These are phyloP conservation scores for Drosophila takahashii DNA, from an alignment of 1,140 invertebrate genomes.

Conservation along the genomic window DNA sequence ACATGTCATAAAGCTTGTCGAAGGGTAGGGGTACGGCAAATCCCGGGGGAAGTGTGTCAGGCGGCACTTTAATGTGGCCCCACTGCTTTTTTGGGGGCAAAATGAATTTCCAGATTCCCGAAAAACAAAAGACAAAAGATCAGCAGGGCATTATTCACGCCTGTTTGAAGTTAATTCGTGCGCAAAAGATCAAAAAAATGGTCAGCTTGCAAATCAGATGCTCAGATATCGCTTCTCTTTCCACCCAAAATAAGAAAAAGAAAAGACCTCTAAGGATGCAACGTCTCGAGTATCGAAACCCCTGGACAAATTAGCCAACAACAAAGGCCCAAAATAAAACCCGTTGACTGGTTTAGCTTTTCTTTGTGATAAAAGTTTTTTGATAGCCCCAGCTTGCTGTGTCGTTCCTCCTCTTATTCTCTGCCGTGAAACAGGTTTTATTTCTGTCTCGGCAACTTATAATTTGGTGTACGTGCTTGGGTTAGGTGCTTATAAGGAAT, in stretches of 20 bases:
- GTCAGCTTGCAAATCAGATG: slow-evolving; percentile 36
- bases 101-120: slow-evolving; percentile 59
- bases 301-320: slow-evolving; percentile 60
- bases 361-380: slow-evolving; percentile 66
- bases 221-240: slow-evolving; percentile 18
- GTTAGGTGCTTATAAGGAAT: slow-evolving; percentile 8
- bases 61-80: slow-evolving; percentile 74
- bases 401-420: slow-evolving; percentile 2
- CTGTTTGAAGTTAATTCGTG: slow-evolving; percentile 72
- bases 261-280: slow-evolving; percentile 21
- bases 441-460: slow-evolving; percentile 42
- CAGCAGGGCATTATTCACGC: slow-evolving; percentile 71
- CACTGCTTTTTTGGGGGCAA: slow-evolving; percentile 20
- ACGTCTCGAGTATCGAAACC: slow-evolving; percentile 34
- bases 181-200: slow-evolving; percentile 49
- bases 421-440: slow-evolving; percentile 57
- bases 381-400: slow-evolving; percentile 44
- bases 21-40: not conserved
- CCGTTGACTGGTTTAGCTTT: slow-evolving; percentile 42
- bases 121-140: slow-evolving; percentile 53
- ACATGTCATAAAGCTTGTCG: slow-evolving; percentile 66
- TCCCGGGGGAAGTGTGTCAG: slow-evolving; percentile 55
- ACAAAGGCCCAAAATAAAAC: slow-evolving; percentile 25
- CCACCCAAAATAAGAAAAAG: not conserved
- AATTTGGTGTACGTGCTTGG: slow-evolving; percentile 19